Evolutionary conservation across 2,113 vertebrate species (phyloP), one percentile per base, ranked within the genome.

Genomic region (Grammomys dolichurus): DNA sequence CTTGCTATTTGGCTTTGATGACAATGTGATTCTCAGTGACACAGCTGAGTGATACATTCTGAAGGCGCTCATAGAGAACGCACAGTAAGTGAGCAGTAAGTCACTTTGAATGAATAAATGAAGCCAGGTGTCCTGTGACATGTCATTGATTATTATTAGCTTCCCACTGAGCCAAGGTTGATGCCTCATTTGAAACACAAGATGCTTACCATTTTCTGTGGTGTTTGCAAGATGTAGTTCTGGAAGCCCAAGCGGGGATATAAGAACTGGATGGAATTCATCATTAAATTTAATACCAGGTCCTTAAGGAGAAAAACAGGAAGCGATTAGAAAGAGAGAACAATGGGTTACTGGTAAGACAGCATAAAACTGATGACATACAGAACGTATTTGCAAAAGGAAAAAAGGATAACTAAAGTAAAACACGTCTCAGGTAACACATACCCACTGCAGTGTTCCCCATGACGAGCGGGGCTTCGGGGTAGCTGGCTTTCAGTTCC

Each of bases 371-470:
- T 4, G 36, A 28, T 56, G 75, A 54, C 0, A 14, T 70, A 75
- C 58, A 69, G 1, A 8, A 86, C 20, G 40, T 4, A 95, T 40
- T 80, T 87, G 10, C 28, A 87, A 87, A 95, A 92, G 10, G 51
- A 91, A 92, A 58, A 87, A 65, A 93, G 26, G 69, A 88, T 51
- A 51, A 51, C 51, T 33, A 54, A 81, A 69, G 26, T 58, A 46
- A 93, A 65, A 54, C 31, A 48, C 20, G 28, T 16, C 2, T 3
- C 13, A 67, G 82, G 33, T 51, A 77, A 20, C 28, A 93, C 98
- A 56, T 94, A 99, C 99, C 99, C 67, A 99, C 97, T 95, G 97
- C 97, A 12, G 99, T 99, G 98, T 99, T 99, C 22, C 99, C 99
- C 95, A 99, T 98, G 60, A 99, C 95, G 46, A 99, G 95, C 0